Percentiles rank a stretch among this genome's conserved stretches.
These are phyloP conservation scores for Dryas iulia DNA, from an alignment of 1,140 invertebrate genomes.

Conservation along the genomic window DNA sequence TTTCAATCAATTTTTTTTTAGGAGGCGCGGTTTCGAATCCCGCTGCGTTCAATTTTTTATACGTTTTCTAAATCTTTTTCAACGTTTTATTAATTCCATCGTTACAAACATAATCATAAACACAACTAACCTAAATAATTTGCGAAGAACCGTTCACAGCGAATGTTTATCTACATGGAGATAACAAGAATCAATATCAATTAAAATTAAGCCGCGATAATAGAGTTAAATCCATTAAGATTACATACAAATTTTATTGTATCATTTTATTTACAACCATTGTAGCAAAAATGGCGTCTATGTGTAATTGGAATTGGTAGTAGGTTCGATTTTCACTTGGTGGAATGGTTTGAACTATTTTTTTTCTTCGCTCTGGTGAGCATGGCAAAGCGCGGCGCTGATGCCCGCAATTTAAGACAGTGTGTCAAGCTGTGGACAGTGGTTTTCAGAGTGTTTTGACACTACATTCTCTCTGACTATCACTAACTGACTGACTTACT, in stretches of 20 bases:
- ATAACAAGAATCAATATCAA: conserved; percentile 9
- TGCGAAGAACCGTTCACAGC: conserved; percentile 8
- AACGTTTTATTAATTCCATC: no score
- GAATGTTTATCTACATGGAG: neutral
- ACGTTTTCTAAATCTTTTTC: no score
- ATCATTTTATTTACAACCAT: neutral
- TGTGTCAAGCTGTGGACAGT: neutral
- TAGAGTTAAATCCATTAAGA: conserved; percentile 7
- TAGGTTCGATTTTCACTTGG: no score
- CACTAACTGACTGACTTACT: no score
- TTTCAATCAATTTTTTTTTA: no score
- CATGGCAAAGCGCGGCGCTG: no score
- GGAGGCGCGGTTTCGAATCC: no score
- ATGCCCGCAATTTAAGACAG: neutral
- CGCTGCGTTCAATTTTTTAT: no score
- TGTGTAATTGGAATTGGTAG: no score
- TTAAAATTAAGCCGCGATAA: conserved; percentile 14
- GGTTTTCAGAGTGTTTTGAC: neutral
- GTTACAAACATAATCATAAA: neutral
- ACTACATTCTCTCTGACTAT: neutral
- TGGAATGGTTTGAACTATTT: no score
- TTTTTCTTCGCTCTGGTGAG: no score
- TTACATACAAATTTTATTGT: neutral
- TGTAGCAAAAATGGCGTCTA: no score
- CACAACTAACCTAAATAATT: conserved; percentile 1